Base-by-base conservation (phyloP, 2,888 invertebrate genomes). In the Ernsta delagoae region DNA sequence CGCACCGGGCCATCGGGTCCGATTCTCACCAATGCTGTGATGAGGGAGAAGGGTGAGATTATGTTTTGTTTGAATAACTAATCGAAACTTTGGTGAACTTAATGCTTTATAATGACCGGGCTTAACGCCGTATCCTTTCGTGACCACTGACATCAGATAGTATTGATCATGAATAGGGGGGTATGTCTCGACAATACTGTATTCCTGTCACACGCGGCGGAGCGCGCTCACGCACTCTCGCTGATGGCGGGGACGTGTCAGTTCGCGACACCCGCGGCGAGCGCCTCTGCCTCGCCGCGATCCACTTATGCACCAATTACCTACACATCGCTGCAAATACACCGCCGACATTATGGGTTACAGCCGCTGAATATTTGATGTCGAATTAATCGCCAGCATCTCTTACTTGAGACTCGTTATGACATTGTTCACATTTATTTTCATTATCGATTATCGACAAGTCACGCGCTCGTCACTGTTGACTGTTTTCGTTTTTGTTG, bases 291-390 rank as follows among this genome's bases (percentile, higher is more conserved):
- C 45, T 62, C 72, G 53, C 48, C 61, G 62, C 72, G 72, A 76
- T 71, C 75, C 79, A 76, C 73, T 72, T 68, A 66, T 36, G 36
- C 36, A 36, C 36, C 36, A 36, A 36, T 36, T 36, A 36, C 36
- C n/a, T n/a, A 86, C 76, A 81, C 77, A 80, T 76, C 78, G 73
- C 77, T 73, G 79, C 75, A 75, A 79, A 77, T 78, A 81, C 76
- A 83, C 82, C 78, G 66, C 73, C 68, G 76, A 77, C 76, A 69
- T 69, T 85, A 85, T 83, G 83, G 80, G 79, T 80, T 79, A 79
- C 82, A 76, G 82, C 78, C 70, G 70, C 79, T 77, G 83, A 84
- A 85, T 85, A 83, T 78, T 70, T 78, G 76, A 84, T 83, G 79
- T 78, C 74, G 71, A 75, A 73, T 71, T 71, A 65, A 65, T 72